These are phyloP conservation scores for Diarsia dahlii DNA, from an alignment of 2,888 invertebrate genomes.

Conservation along the genomic window DNA sequence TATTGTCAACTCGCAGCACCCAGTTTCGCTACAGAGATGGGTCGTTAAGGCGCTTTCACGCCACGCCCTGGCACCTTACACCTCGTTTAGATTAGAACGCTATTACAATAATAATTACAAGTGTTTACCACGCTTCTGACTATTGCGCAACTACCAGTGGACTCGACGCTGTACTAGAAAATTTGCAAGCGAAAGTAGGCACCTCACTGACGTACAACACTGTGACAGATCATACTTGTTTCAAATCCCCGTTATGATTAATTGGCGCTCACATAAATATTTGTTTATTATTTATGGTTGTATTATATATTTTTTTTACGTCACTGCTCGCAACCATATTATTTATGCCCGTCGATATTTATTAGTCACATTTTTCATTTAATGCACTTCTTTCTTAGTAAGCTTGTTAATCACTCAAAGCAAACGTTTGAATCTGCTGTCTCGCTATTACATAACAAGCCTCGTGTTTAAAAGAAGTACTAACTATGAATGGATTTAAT, in stretches of 20 bases:
- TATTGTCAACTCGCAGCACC: slow-evolving; percentile 35
- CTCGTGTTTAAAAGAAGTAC: slow-evolving; percentile 43
- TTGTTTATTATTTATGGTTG: too few relatives aligned
- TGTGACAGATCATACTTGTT: slow-evolving; percentile 70
- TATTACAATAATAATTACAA: slow-evolving; percentile 86
- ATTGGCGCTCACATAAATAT: slow-evolving; percentile 54
- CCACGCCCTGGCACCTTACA: slow-evolving; percentile 71
- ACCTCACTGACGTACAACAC: slow-evolving; percentile 63
- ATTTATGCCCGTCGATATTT: slow-evolving; percentile 54
- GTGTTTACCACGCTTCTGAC: slow-evolving; percentile 79
- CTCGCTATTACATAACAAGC: slow-evolving; percentile 58
- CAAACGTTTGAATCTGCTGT: slow-evolving; percentile 33
- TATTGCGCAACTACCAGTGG: slow-evolving; percentile 73
- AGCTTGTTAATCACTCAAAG: slow-evolving; percentile 39
- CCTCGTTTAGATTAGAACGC: slow-evolving; percentile 82
- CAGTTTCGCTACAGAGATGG: slow-evolving; percentile 53
- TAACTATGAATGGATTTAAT: slow-evolving; percentile 41
- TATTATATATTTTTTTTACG: slow-evolving; percentile 52
- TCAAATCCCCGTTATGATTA: slow-evolving; percentile 54
- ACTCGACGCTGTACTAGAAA: slow-evolving; percentile 77
- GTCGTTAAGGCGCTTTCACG: slow-evolving; percentile 74
- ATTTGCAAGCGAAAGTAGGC: slow-evolving; percentile 86
- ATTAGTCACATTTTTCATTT: slow-evolving; percentile 56
- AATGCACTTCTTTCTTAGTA: slow-evolving; percentile 49
- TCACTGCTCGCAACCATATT: slow-evolving; percentile 42